Percentiles rank a stretch among this genome's conserved stretches.
Conservation (phyloP, 2,888 invertebrate genomes). For the Hydrotaea cyrtoneurina region DNA sequence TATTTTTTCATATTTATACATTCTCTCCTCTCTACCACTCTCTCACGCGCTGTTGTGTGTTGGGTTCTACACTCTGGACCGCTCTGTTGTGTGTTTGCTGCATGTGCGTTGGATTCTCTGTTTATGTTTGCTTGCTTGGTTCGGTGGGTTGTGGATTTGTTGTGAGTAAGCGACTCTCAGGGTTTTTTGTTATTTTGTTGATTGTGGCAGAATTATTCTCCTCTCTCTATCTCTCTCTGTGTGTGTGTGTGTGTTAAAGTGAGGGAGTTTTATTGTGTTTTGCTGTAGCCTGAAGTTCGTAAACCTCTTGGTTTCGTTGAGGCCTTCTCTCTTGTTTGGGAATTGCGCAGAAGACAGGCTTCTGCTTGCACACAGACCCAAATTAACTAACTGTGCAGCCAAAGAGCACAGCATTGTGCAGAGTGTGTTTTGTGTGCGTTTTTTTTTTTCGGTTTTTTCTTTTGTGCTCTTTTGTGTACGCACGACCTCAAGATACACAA, state of each 20-base stretch:
- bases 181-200: neutral
- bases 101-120: slow-evolving; percentile 6
- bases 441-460: neutral
- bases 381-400: slow-evolving; percentile 37
- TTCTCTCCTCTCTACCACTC: no score
- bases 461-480: slow-evolving; percentile 49
- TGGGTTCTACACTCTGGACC: neutral
- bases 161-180: neutral
- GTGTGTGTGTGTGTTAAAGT: neutral
- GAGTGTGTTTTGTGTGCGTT: slow-evolving; percentile 9
- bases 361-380: slow-evolving; percentile 3
- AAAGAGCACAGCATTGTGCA: neutral
- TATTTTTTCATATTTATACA: no score
- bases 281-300: neutral
- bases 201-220: neutral
- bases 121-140: neutral
- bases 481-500: slow-evolving; percentile 71
- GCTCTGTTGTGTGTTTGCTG: neutral
- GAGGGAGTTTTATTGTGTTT: slow-evolving; percentile 19
- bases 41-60: no score
- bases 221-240: neutral
- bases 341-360: slow-evolving; percentile 46
- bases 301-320: neutral
- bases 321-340: neutral
- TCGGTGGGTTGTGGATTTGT: neutral